Percentiles rank a stretch among this genome's conserved stretches.
Conservation (phyloP, 2,113 vertebrate species). For the Hymenochirus boettgeri region DNA sequence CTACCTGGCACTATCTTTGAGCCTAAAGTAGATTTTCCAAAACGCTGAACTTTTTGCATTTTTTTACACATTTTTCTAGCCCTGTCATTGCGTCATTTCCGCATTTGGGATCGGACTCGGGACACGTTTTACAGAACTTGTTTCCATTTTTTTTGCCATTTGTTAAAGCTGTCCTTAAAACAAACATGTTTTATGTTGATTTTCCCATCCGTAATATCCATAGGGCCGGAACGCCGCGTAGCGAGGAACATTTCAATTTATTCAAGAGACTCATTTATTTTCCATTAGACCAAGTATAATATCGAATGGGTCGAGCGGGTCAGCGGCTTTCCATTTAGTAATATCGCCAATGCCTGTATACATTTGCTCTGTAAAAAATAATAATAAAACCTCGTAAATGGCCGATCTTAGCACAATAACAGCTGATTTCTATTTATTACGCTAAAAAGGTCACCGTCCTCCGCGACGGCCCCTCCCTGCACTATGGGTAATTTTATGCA, state of each 20-base stretch:
- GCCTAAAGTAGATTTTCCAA: too few species aligned
- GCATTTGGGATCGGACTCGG: too few species aligned
- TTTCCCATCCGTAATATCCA: not conserved
- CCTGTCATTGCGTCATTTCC: too few species aligned
- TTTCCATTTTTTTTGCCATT: too few species aligned
- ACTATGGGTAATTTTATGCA: conserved; percentile 99
- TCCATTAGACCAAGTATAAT: conserved; percentile 75
- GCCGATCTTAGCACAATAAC: conserved; percentile 75
- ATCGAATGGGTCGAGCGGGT: conserved; percentile 67
- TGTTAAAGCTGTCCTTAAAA: too few species aligned
- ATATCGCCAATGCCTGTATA: conserved; percentile 73
- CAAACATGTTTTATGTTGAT: not conserved
- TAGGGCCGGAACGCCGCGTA: not conserved
- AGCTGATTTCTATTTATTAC: conserved; percentile 95
- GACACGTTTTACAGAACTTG: too few species aligned
- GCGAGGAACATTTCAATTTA: conserved; percentile 22
- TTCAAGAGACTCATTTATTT: conserved; percentile 17
- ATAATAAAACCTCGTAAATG: conserved; percentile 76
- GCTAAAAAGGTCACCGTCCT: conserved; percentile 98
- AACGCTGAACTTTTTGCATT: too few species aligned
- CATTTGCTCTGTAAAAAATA: conserved; percentile 66
- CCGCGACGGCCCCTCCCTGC: conserved; percentile 85
- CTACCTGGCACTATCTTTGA: too few species aligned
- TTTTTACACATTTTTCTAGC: too few species aligned
- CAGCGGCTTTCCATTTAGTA: conserved; percentile 72